Evolutionary conservation across 2,797 vertebrate genomes (phyloP), one percentile per base, ranked within the genome.

Genomic region (Chromis chromis): DNA sequence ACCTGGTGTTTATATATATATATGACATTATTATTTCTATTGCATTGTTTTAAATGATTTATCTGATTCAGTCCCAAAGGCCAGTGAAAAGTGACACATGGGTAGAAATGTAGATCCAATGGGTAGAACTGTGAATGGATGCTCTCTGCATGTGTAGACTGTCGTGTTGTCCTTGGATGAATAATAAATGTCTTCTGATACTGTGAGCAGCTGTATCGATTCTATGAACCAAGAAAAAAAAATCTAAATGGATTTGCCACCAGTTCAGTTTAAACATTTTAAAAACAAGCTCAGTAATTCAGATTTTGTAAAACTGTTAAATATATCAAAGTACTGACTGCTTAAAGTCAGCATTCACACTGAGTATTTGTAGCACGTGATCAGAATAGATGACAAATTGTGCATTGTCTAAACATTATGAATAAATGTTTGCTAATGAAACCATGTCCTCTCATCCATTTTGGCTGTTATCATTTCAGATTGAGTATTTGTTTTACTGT

Each of bases 371-470:
- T 59, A 81, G 78, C 83, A 85, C 71, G 16, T 72, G 74, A 80
- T 87, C 83, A 82, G 81, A 84, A 63, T 83, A 67, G 76, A 65
- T 70, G 55, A 71, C 68, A 71, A 86, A 80, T 70, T 82, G 82
- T 92, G 81, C 83, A 67, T 73, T 89, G 85, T 93, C 81, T 83
- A 65, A 86, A 80, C 81, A 72, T 89, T 79, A 91, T 79, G 77
- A 94, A 94, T 95, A 95, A 93, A 94, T 86, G 88, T 94, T 93
- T 91, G 86, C 72, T 88, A 91, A 85, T 88, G 74, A 91, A 86
- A 85, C 71, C 52, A 22, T 75, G 42, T 85, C 28, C 59, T 63
- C 33, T 85, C 27, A 65, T 88, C 42, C 33, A 12, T 36, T n/a
- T 36, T 36, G 33, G 1, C 33, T 11, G 33, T 12, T 36, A 0